Evolutionary conservation across 2,888 invertebrate species (phyloP).

Genomic region (Tillus elongatus): DNA sequence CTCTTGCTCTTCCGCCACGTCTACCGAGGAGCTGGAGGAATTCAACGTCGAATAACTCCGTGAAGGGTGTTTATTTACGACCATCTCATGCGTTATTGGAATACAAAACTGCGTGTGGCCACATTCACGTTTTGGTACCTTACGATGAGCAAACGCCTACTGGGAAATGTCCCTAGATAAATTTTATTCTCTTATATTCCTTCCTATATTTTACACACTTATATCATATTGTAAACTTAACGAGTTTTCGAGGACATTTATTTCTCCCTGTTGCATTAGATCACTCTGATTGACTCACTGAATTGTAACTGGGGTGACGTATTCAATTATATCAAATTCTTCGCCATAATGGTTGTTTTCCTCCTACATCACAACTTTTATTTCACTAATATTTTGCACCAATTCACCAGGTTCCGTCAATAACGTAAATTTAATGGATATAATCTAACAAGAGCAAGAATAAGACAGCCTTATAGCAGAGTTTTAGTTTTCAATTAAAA

Average conservation of each 20-base stretch:
- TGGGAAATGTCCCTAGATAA: slow-evolving; percentile 12
- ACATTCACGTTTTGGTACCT: slow-evolving; percentile 15
- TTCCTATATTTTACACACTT: slow-evolving; percentile 2
- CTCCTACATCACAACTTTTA: no score
- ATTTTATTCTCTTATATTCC: slow-evolving; percentile 10
- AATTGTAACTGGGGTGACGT: no score
- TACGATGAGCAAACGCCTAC: slow-evolving; percentile 12
- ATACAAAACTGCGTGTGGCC: slow-evolving; percentile 26
- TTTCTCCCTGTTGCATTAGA: neutral
- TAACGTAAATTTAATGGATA: no score
- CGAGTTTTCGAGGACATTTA: neutral
- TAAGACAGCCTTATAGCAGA: no score
- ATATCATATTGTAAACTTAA: slow-evolving; percentile 1
- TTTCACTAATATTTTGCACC: no score
- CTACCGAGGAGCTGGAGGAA: no score
- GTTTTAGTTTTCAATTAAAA: no score
- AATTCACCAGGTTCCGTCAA: no score
- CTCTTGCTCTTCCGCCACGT: no score
- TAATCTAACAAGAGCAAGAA: no score
- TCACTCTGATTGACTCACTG: slow-evolving; percentile 3
- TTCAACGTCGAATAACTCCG: slow-evolving; percentile 27
- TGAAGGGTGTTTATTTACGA: slow-evolving; percentile 32
- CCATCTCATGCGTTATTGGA: slow-evolving; percentile 30
- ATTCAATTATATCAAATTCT: no score
- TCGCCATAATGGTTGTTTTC: no score